phyloP scores from a whole-genome alignment of 2,113 vertebrate genomes.

The Austrofundulus limnaeus region DNA sequence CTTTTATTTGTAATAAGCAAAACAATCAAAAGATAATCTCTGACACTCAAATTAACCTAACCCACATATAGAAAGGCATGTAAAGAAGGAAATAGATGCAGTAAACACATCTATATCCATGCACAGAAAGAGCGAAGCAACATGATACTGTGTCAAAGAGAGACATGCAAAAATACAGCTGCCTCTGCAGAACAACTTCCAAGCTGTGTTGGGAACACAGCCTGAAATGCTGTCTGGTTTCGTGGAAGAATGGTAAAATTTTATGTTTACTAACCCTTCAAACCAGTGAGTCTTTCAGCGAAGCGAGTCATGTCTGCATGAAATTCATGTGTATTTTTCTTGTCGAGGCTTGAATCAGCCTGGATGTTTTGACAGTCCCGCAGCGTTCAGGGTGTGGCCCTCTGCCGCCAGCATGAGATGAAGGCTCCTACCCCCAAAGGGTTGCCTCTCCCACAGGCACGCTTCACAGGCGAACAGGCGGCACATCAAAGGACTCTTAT shows the following conservation, averaged over 20 bases:
- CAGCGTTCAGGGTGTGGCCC: slow-evolving; percentile 13
- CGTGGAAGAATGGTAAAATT: background rate
- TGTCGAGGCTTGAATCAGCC: background rate
- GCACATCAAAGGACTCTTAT: slow-evolving; percentile 59
- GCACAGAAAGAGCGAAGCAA: slow-evolving; percentile 7
- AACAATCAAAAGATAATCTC: background rate
- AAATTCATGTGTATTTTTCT: slow-evolving; percentile 2
- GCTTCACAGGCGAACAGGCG: slow-evolving; percentile 48
- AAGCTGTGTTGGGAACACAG: too few relatives aligned
- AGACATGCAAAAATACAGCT: background rate
- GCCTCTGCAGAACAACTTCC: background rate
- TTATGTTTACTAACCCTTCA: background rate
- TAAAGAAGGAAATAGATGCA: background rate
- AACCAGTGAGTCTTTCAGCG: background rate
- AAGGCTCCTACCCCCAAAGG: slow-evolving; percentile 43
- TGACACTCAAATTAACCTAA: background rate
- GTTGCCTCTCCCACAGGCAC: slow-evolving; percentile 43
- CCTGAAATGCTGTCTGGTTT: background rate
- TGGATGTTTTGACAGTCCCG: too few relatives aligned
- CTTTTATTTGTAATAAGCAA: background rate
- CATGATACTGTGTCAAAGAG: background rate
- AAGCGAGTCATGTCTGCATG: background rate
- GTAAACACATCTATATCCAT: background rate
- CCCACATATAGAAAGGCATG: background rate
- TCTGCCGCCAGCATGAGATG: slow-evolving; percentile 53